Base-by-base conservation (phyloP, 2,113 vertebrate genomes). In the Cyanocitta stelleri region DNA sequence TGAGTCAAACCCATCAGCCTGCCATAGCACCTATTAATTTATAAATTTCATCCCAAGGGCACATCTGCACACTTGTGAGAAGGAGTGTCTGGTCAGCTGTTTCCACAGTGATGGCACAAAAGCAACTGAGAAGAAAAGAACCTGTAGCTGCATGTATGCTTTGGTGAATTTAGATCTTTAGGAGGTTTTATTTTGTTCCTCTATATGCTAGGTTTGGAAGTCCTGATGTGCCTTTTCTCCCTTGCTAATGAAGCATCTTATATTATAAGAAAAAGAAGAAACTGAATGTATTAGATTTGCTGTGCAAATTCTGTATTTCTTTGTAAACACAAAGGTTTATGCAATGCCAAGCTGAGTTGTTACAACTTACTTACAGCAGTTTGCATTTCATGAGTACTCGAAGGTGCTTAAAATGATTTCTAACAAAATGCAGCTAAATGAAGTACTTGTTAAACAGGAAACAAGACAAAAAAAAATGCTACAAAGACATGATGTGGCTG, bases 61-160 rank as follows among this genome's bases (percentile, higher is more conserved):
- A 63, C 63, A 59, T 90, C 64, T 89, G 62, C 83, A 95, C 81
- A 5, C 32, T 85, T 81, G 32, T 63, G 55, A 90, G 85, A 69
- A 96, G 74, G 61, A 0, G 4, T 79, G 81, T 75, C 63, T 41
- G 29, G 71, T 93, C 96, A 95, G 86, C 85, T 96, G 90, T 92
- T 96, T 85, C 69, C 83, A 77, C 90, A 90, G 83, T 12, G 51
- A 89, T 82, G 84, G 80, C 86, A 89, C 80, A 87, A 77, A 20
- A 95, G 33, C 52, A 86, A 37, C 22, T 7, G 54, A 72, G 68
- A 75, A 64, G 41, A 54, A 83, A 69, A 58, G 56, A 79, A 91
- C 94, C 54, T 94, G 89, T 85, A 82, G 66, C 55, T 81, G 75
- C 75, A 62, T 51, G 75, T 59, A 77, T 5, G 17, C 41, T 78